Base-by-base conservation (phyloP, 2,797 vertebrate genomes). In the Dromococcyx pavoninus region DNA sequence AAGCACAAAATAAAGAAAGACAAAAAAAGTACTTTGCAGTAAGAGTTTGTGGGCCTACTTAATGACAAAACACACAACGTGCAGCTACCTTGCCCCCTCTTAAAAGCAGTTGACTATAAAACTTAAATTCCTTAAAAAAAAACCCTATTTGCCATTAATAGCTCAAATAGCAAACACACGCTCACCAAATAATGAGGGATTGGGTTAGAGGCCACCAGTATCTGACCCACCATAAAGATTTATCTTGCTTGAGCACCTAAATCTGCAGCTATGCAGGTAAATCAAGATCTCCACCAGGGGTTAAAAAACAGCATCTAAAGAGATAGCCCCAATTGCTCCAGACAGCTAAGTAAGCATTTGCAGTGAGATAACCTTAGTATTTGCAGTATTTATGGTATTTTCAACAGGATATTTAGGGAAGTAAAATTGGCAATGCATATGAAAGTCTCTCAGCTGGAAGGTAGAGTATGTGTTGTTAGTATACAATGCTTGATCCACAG, bases 161-260 rank as follows among this genome's bases (percentile, higher is more conserved):
- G 25, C 19, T 85, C 48, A 71, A 11, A 91, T 91, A 87, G 69
- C 81, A 94, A 95, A 71, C 37, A 71, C 18, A 21, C 23, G 28
- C 18, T 84, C n/a, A 41, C 27, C 43, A 81, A 53, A 93, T 81
- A 81, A 53, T 50, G 37, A 91, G 24, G 25, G n/a, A 56, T 46
- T 37, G 11, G 43, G 27, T 93, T 77, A 94, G 72, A 94, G 71
- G 67, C n/a, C 77, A 85, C 33, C 37, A 69, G 57, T 50, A 22
- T 60, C 24, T 74, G 67, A 89, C n/a, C 57, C 44, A 54, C 56
- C 74, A 51, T 93, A 89, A 93, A 87, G 46, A 61, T 89, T 91
- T 33, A 14, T 74, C 37, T 71, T 89, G 33, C 43, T 88, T 27
- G 32, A 84, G 5, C 60, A 54, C 1, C 2, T 76, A 71, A 85